Conservation (phyloP, 2,797 vertebrate genomes). For the Microchirus variegatus region DNA sequence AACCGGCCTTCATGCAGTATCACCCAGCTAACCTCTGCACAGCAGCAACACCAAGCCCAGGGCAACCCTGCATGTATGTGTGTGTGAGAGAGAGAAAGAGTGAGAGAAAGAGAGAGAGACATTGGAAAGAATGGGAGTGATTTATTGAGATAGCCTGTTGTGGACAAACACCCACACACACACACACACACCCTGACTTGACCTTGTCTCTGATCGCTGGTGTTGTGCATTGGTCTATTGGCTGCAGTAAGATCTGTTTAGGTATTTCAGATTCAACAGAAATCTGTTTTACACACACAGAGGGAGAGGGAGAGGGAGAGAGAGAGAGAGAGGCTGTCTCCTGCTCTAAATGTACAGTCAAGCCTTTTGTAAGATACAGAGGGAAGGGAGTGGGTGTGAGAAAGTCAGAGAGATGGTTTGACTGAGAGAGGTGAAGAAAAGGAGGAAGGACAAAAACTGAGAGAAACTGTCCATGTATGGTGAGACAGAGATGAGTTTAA, state of each 20-base stretch:
- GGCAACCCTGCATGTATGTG: constrained; percentile 26
- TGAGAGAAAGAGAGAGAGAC: constrained; percentile 8
- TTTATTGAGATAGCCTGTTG: constrained; percentile 24
- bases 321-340: no score
- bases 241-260: constrained; percentile 54
- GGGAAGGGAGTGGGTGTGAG: constrained; percentile 42
- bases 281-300: constrained; percentile 29
- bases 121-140: constrained; percentile 51
- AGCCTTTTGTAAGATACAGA: constrained; percentile 45
- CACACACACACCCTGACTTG: constrained; percentile 40
- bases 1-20: constrained; percentile 57
- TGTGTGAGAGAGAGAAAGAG: constrained; percentile 1
- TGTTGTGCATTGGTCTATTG: constrained; percentile 51
- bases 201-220: constrained; percentile 59
- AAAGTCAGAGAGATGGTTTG: constrained; percentile 29
- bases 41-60: constrained; percentile 50
- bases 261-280: constrained; percentile 49
- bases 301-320: no score
- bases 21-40: constrained; percentile 64
- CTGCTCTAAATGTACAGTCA: constrained; percentile 49
- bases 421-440: constrained; percentile 19
- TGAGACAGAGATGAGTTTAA: background rate
- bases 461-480: background rate
- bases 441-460: constrained; percentile 19
- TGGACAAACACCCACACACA: constrained; percentile 22